Base-by-base conservation (phyloP, 2,888 invertebrate species). In the Eupithecia tripunctaria region DNA sequence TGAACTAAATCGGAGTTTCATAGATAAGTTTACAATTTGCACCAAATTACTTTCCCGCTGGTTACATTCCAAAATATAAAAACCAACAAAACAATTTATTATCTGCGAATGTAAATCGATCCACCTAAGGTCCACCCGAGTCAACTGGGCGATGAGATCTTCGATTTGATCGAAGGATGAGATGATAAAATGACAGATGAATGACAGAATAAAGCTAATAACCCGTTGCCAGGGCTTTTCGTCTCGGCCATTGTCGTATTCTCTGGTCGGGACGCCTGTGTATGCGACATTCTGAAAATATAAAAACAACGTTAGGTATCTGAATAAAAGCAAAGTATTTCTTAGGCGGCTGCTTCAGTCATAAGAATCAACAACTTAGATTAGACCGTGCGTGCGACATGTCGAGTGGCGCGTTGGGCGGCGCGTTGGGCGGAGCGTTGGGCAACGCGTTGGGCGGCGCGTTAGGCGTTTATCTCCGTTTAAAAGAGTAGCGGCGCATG, bases 171-270 rank as follows among this genome's bases (percentile, higher is more conserved):
- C n/a, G n/a, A n/a, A n/a, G n/a, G n/a, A n/a, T n/a, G n/a, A 0
- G 25, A 56, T 56, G 29, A 29, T 7, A 60, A 29, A 14, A 15
- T 15, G 15, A 6, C 0, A 27, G 1, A 36, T 36, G 32, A n/a
- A 63, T 36, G n/a, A 12, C 36, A 32, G 1, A 70, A 68, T 76
- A 77, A 78, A 74, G 76, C 43, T 77, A 80, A 83, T 88, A 84
- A 92, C 92, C 90, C 90, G 88, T 76, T 91, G 88, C 90, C 91
- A 90, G 82, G 91, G 90, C 82, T 92, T 92, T 87, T 91, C 92
- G 60, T 85, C 76, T 76, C 84, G 84, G 67, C 82, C 85, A 47
- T 85, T 85, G 67, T 86, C 84, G 80, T 82, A 80, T 63, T 88
- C 88, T 72, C 78, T 81, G 62, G 85, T 83, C 62, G 87, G 86